Evolutionary conservation across 2,888 invertebrate genomes (phyloP).

Genomic region (Epinotia ramella): DNA sequence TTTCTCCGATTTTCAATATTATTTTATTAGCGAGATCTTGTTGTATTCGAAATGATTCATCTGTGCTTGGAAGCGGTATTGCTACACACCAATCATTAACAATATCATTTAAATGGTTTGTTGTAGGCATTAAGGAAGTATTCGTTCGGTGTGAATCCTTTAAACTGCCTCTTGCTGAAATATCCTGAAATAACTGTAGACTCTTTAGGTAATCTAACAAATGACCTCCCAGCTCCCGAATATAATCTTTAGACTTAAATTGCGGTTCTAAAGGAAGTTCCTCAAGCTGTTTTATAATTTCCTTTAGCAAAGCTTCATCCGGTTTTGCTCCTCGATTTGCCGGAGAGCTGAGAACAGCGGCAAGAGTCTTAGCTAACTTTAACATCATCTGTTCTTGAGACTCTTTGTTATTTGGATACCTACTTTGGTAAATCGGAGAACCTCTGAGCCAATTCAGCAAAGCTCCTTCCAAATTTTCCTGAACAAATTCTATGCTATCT

Average conservation of each 20-base stretch:
- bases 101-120: slow-evolving; percentile 54
- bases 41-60: slow-evolving; percentile 53
- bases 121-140: slow-evolving; percentile 48
- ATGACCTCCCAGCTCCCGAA: slow-evolving; percentile 47
- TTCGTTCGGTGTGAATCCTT: slow-evolving; percentile 37
- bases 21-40: slow-evolving; percentile 57
- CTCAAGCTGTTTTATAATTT: slow-evolving; percentile 51
- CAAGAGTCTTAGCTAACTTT: slow-evolving; percentile 49
- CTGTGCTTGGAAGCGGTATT: slow-evolving; percentile 54
- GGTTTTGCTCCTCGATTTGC: slow-evolving; percentile 40
- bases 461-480: slow-evolving; percentile 52
- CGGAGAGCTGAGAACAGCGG: slow-evolving; percentile 42
- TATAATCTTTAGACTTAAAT: slow-evolving; percentile 27
- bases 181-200: slow-evolving; percentile 51
- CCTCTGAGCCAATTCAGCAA: slow-evolving; percentile 54
- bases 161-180: slow-evolving; percentile 45
- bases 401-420: slow-evolving; percentile 45
- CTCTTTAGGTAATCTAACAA: slow-evolving; percentile 51
- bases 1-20: slow-evolving; percentile 59
- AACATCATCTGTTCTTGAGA: slow-evolving; percentile 47
- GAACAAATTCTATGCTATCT: slow-evolving; percentile 47
- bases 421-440: slow-evolving; percentile 48
- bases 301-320: slow-evolving; percentile 48
- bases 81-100: slow-evolving; percentile 58
- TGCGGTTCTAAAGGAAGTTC: slow-evolving; percentile 46